Evolutionary conservation across 2,113 vertebrate species (phyloP).

Genomic region (Halichoeres trimaculatus): DNA sequence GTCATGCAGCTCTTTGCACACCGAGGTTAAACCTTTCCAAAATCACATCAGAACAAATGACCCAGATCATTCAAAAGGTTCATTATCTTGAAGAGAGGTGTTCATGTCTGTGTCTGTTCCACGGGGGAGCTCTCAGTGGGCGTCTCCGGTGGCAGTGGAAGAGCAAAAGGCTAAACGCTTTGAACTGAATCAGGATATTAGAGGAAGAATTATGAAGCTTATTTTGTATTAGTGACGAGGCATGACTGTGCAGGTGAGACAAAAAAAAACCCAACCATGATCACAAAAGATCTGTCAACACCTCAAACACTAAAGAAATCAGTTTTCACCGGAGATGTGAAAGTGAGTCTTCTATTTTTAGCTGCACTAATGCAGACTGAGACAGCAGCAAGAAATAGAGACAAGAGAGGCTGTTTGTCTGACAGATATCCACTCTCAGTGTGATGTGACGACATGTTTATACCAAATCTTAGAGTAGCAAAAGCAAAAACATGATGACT

Average conservation of each 20-base stretch:
- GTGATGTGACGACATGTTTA: not conserved
- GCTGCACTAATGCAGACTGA: constrained; percentile 24
- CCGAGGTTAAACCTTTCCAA: constrained; percentile 1
- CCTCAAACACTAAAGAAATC: constrained; percentile 28
- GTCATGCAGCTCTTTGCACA: constrained; percentile 24
- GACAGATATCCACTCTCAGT: not conserved
- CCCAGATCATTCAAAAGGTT: not conserved
- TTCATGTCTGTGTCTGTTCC: not conserved
- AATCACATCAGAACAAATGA: not conserved
- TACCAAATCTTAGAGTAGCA: too few relatives aligned
- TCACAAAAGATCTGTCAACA: constrained; percentile 18
- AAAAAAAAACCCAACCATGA: not conserved
- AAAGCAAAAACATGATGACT: too few relatives aligned
- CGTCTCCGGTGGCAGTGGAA: not conserved
- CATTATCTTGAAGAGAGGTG: not conserved
- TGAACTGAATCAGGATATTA: not conserved
- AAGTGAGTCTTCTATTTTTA: constrained; percentile 56
- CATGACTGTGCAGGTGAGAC: constrained; percentile 3
- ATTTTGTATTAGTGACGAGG: not conserved
- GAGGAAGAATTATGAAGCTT: not conserved
- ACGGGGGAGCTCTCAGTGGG: constrained; percentile 5
- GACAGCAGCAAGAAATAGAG: constrained; percentile 8
- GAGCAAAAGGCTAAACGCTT: not conserved
- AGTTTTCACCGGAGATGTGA: constrained; percentile 12
- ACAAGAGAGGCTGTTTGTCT: constrained; percentile 8